phyloP scores from a whole-genome alignment of 2,888 invertebrate genomes.

The Trissolcus brochymenae region DNA sequence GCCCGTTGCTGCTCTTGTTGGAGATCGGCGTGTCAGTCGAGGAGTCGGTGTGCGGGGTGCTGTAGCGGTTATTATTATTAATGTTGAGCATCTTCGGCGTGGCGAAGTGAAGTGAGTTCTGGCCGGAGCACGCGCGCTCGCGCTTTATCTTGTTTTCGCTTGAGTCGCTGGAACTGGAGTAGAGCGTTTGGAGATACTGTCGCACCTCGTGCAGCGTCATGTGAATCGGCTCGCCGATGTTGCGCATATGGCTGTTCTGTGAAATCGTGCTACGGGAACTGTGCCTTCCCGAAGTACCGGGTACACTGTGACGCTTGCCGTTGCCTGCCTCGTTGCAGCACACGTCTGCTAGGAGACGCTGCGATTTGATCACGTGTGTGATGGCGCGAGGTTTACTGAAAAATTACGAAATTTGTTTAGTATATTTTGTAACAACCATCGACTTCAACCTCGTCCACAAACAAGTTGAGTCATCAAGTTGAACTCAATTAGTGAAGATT shows the following conservation, averaged over 20 bases:
- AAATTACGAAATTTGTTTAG: background rate
- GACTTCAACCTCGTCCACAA: too few relatives aligned
- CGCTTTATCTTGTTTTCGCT: slow-evolving; percentile 78
- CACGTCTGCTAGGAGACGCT: slow-evolving; percentile 72
- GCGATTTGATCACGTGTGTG: slow-evolving; percentile 74
- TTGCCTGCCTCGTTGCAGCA: slow-evolving; percentile 61
- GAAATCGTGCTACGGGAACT: slow-evolving; percentile 61
- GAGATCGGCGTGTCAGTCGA: slow-evolving; percentile 74
- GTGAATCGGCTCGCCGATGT: slow-evolving; percentile 85
- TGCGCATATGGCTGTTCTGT: slow-evolving; percentile 79
- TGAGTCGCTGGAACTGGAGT: slow-evolving; percentile 86
- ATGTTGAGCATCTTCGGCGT: slow-evolving; percentile 74
- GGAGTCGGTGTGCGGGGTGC: slow-evolving; percentile 75
- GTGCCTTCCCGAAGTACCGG: slow-evolving; percentile 79
- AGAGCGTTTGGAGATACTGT: slow-evolving; percentile 88
- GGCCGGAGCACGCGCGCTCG: slow-evolving; percentile 65
- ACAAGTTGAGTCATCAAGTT: too few relatives aligned
- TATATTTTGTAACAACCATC: too few relatives aligned
- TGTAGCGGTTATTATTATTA: slow-evolving; percentile 75
- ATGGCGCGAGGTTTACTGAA: slow-evolving; percentile 70
- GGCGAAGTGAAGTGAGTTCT: slow-evolving; percentile 67
- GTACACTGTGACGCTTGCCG: slow-evolving; percentile 83
- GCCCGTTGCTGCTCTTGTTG: slow-evolving; percentile 76
- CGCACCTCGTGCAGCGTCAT: slow-evolving; percentile 91
- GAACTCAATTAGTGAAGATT: too few relatives aligned